Conservation (phyloP, 1,140 invertebrate genomes). For the Drosophila athabasca region DNA sequence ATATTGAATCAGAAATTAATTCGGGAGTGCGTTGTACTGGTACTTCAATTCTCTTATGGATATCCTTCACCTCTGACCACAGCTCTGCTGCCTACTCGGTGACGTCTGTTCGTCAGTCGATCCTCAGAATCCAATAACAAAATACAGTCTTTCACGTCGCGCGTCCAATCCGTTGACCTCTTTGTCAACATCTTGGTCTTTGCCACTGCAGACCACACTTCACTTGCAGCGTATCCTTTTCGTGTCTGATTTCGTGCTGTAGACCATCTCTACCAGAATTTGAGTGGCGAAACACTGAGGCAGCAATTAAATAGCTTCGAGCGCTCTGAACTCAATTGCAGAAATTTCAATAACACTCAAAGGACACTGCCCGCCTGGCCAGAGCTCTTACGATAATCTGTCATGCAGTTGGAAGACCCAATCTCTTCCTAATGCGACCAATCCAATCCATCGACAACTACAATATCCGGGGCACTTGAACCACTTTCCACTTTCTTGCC, state of each 20-base stretch:
- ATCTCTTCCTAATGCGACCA: not conserved
- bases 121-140: too few species aligned
- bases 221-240: too few species aligned
- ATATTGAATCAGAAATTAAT: too few species aligned
- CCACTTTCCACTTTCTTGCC: not conserved
- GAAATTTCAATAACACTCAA: conserved; percentile 78
- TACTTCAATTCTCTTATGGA: too few species aligned
- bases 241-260: not conserved
- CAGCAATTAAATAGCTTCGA: conserved; percentile 77
- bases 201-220: too few species aligned
- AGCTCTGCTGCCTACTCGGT: too few species aligned
- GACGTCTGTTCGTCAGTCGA: too few species aligned
- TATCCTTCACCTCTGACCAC: too few species aligned
- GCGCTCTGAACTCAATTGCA: conserved; percentile 69
- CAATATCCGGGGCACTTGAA: conserved; percentile 15
- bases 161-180: too few species aligned
- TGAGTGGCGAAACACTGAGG: not conserved
- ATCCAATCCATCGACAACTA: conserved; percentile 16
- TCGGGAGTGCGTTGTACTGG: too few species aligned
- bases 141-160: too few species aligned
- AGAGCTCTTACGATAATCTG: conserved; percentile 52
- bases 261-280: conserved; percentile 15
- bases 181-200: too few species aligned
- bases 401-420: conserved; percentile 24
- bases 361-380: conserved; percentile 13